Evolutionary conservation across 1,140 invertebrate species (phyloP).

Genomic region (Lucilia cuprina): DNA sequence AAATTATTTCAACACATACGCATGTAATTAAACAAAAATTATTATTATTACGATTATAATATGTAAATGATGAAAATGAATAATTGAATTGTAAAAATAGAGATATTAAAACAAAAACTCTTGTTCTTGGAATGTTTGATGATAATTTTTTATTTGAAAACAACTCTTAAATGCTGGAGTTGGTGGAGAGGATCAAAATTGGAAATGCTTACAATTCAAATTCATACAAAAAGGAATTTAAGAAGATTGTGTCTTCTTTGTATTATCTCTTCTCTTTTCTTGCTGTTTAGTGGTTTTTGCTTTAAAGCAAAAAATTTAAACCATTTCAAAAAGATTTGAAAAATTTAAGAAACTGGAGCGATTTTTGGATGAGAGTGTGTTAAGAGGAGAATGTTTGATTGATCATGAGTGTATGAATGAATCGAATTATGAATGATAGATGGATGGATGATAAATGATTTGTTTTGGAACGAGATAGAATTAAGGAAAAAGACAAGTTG

Average conservation of each 20-base stretch:
- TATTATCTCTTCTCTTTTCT: too few species aligned
- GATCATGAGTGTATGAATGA: background rate
- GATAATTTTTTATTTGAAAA: background rate
- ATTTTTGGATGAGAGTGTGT: background rate
- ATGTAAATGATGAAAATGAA: background rate
- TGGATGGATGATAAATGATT: slow-evolving; percentile 1
- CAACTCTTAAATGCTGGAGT: background rate
- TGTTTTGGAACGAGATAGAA: background rate
- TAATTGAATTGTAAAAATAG: background rate
- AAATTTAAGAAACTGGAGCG: background rate
- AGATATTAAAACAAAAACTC: too few species aligned
- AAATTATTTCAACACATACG: slow-evolving; percentile 34
- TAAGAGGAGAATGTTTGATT: background rate
- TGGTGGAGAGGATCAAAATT: too few species aligned
- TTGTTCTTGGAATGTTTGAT: background rate
- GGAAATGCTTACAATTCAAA: background rate
- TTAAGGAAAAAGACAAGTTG: slow-evolving; percentile 25
- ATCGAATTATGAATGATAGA: background rate
- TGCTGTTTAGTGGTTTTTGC: too few species aligned
- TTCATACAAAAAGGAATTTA: background rate
- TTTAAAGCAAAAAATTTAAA: background rate
- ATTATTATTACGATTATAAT: background rate
- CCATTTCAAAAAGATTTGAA: background rate
- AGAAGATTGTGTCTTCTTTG: background rate
- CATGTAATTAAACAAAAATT: slow-evolving; percentile 23